Conservation (phyloP, 1,140 invertebrate genomes). For the Chrysomallon squamiferum region DNA sequence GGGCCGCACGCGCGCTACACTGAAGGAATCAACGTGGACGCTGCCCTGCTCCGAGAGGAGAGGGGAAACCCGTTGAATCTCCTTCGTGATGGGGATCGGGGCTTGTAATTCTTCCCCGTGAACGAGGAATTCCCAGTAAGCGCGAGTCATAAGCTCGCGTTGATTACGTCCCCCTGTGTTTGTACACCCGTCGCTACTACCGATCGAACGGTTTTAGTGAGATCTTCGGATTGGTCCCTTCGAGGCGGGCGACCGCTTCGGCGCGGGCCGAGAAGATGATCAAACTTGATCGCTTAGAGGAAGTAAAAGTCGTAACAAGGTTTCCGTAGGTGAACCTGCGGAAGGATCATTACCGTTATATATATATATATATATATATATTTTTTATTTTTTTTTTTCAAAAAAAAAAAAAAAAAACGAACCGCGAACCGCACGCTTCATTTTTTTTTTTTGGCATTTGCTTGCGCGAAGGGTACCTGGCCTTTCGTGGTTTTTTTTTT, state of each 20-base stretch:
- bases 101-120: conserved; percentile 82
- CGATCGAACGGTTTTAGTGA: conserved; percentile 84
- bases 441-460: background rate
- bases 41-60: conserved; percentile 64
- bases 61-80: conserved; percentile 79
- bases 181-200: conserved; percentile 90
- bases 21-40: conserved; percentile 72
- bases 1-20: conserved; percentile 84
- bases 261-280: conserved; percentile 68
- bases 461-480: too few relatives aligned
- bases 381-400: background rate
- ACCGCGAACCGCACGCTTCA: background rate
- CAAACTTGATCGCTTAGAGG: conserved; percentile 81
- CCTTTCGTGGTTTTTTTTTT: too few relatives aligned
- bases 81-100: conserved; percentile 83
- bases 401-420: background rate
- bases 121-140: conserved; percentile 91
- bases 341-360: conserved; percentile 75
- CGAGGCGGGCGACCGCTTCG: conserved; percentile 64
- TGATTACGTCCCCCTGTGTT: conserved; percentile 89
- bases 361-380: background rate
- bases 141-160: conserved; percentile 83
- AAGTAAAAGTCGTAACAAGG: conserved; percentile 88
- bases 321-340: conserved; percentile 88
- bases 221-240: conserved; percentile 72